These are phyloP conservation scores for Trissoscelio sp. DNA, from an alignment of 2,888 invertebrate genomes.

Conservation along the genomic window DNA sequence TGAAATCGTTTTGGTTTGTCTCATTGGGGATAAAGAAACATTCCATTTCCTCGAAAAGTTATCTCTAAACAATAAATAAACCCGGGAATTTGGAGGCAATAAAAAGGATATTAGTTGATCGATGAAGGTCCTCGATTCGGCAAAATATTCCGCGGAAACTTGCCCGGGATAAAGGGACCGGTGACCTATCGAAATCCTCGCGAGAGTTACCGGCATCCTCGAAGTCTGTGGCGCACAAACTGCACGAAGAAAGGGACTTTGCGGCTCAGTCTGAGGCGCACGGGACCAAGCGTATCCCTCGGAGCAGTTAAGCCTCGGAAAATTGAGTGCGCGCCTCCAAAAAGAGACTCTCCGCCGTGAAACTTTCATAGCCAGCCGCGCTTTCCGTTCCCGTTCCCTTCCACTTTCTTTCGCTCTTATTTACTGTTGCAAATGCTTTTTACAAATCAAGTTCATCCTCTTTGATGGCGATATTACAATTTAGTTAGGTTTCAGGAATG, in stretches of 20 bases:
- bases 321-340: constrained; percentile 79
- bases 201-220: constrained; percentile 45
- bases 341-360: constrained; percentile 66
- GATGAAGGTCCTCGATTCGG: constrained; percentile 36
- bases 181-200: constrained; percentile 59
- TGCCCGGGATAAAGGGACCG: constrained; percentile 41
- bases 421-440: constrained; percentile 57
- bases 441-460: constrained; percentile 45
- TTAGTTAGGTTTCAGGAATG: constrained; percentile 17
- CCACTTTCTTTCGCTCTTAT: constrained; percentile 45
- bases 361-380: constrained; percentile 37
- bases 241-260: constrained; percentile 72
- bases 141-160: constrained; percentile 61
- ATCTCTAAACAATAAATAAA: constrained; percentile 61
- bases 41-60: constrained; percentile 36
- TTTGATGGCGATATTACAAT: constrained; percentile 40
- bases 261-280: constrained; percentile 70
- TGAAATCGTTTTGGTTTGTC: constrained; percentile 18
- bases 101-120: constrained; percentile 63
- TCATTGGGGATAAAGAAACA: constrained; percentile 21
- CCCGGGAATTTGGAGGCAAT: constrained; percentile 41
- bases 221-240: constrained; percentile 42
- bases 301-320: constrained; percentile 79
- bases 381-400: constrained; percentile 6
- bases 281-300: constrained; percentile 64